Evolutionary conservation across 2,888 invertebrate genomes (phyloP), one percentile per base, ranked within the genome.

Genomic region (Drosophila mimica): DNA sequence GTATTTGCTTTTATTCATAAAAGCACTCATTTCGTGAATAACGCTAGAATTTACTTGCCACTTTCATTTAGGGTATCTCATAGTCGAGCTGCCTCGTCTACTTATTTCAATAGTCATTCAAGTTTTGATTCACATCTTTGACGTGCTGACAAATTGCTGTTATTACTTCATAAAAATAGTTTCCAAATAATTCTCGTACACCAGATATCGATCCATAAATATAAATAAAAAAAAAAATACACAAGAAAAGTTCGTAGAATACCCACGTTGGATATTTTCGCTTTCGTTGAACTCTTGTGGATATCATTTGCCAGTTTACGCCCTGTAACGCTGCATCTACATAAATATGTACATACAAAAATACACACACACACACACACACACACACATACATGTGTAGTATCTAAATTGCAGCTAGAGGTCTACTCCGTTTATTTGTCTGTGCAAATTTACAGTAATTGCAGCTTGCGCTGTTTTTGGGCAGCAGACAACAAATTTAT

Each of bases 361-460:
- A 28, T 15, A 28, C 6, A 38, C 4, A 33, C 34, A 36, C 33
- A 25, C 25, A n/a, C 33, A 17, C 52, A 52, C 20, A 15, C 2
- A 36, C 8, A 28, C 13, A 56, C 6, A 40, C 5, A 30, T 4
- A 20, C 30, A 25, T 2, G 7, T 30, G 30, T 9, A 31, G 20
- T 31, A 17, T 31, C 20, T 20, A 40, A 57, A 57, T 57, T 31
- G 43, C 43, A 31, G 57, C 43, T 57, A 57, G 57, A 20, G 57
- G 30, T 56, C 48, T 51, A 48, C 28, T 30, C 51, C 59, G 48
- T 48, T 63, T 76, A 73, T 84, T 78, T 79, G 90, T 71, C 70
- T 74, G 81, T 62, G 70, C 79, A 84, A 77, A 84, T 89, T 79
- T 85, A 62, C 67, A 74, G 86, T 84, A 89, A 84, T 88, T 82